Evolutionary conservation across 2,888 invertebrate genomes (phyloP).

Genomic region (Andrena dorsata): DNA sequence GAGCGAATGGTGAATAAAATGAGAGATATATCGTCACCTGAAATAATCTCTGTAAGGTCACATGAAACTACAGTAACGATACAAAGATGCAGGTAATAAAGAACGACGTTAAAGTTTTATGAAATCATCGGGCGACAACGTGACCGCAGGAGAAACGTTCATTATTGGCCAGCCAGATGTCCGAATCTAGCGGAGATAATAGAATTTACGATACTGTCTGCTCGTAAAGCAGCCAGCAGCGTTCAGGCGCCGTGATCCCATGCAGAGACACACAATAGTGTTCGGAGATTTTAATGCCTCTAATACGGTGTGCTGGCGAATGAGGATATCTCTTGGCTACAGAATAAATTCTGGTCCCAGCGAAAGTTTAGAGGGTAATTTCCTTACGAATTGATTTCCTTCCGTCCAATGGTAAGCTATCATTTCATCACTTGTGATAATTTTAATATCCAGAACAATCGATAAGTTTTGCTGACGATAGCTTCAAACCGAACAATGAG

Average conservation of each 20-base stretch:
- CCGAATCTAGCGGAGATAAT: not conserved
- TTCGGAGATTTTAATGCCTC: conserved; percentile 7
- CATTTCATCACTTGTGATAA: too few species aligned
- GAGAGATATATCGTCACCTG: not conserved
- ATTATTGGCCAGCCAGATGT: not conserved
- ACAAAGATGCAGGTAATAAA: not conserved
- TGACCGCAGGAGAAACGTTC: not conserved
- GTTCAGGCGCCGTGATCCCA: not conserved
- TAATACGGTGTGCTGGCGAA: not conserved
- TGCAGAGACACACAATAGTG: not conserved
- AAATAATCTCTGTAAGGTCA: conserved; percentile 12
- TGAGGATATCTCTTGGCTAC: not conserved
- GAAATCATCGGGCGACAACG: conserved; percentile 14
- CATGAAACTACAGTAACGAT: not conserved
- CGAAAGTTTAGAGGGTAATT: not conserved
- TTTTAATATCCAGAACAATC: too few species aligned
- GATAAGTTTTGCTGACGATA: too few species aligned
- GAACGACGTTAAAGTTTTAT: conserved; percentile 26
- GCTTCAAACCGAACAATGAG: too few species aligned
- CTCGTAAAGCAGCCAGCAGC: conserved; percentile 12
- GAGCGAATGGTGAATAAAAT: too few species aligned
- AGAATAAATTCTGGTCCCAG: not conserved
- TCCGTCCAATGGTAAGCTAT: too few species aligned
- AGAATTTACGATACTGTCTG: conserved; percentile 17
- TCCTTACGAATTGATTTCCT: not conserved